Base-by-base conservation (phyloP, 2,797 vertebrate species). In the Ibycter americanus region DNA sequence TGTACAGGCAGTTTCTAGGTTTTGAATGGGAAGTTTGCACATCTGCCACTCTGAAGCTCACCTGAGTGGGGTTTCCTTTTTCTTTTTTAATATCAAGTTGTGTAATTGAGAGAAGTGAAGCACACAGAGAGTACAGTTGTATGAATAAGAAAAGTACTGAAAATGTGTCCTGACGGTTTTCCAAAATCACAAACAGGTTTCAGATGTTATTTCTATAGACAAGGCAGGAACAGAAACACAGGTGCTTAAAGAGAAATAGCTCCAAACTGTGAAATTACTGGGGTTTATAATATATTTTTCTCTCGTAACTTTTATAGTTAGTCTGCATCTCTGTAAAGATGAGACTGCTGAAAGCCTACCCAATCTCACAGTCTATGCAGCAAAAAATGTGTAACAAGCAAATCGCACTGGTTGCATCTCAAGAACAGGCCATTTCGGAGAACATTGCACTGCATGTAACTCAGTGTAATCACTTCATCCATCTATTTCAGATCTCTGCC, bases 101-200 rank as follows among this genome's bases (percentile, higher is more conserved):
- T 92, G 87, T 92, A 97, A 97, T 96, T 97, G 97, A 97, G 91
- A 95, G 87, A 97, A 97, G 62, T 47, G 54, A 97, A 96, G 95
- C 77, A 46, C 83, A 85, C 55, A 73, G 87, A 89, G 71, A 93
- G 80, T 93, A 93, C 71, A 94, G 81, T 89, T 89, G 72, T 83
- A 90, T 68, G 54, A 97, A 96, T 97, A 97, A 96, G 84, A 95
- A 97, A 97, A 97, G 89, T 96, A 94, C 38, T 90, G 83, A 97
- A 96, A 95, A 91, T 92, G 73, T 77, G 70, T 93, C 82, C 86
- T 95, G 85, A 97, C 96, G 96, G 95, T 98, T 97, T 97, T 96
- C 83, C 82, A 93, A 91, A 97, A 97, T 78, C 91, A 86, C 93
- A 95, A 94, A 93, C 71, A 93, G 77, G 83, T 97, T 98, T 97